Percentiles rank a stretch among this genome's conserved stretches.
Evolutionary conservation across 2,113 vertebrate genomes (phyloP).

Genomic region (Colinus virginianus): DNA sequence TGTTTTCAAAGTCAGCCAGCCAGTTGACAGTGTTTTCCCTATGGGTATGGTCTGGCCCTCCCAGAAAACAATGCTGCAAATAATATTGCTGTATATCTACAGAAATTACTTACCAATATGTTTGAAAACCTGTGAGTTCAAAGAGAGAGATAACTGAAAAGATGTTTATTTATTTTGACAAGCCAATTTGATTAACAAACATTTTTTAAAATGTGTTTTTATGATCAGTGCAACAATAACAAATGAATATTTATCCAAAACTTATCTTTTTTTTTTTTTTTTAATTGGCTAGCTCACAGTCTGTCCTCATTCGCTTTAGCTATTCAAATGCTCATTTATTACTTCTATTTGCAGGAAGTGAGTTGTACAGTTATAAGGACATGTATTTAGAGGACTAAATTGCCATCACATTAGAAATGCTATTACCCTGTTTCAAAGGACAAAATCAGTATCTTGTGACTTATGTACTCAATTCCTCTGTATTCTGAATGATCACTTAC

Average conservation of each 20-base stretch:
- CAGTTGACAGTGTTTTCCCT: conserved; percentile 49
- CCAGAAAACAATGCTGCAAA: conserved; percentile 30
- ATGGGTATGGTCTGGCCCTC: background rate
- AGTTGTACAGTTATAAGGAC: background rate
- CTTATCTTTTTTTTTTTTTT: background rate
- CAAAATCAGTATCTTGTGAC: background rate
- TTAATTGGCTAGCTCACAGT: background rate
- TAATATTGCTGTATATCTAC: conserved; percentile 8
- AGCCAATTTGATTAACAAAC: background rate
- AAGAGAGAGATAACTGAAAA: background rate
- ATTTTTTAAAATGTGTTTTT: background rate
- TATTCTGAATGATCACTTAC: background rate
- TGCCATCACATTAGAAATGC: background rate
- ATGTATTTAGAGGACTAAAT: background rate
- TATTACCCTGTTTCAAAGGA: background rate
- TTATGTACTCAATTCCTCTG: background rate
- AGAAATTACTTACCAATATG: background rate
- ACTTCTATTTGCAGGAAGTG: background rate
- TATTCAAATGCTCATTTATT: background rate
- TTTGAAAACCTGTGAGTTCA: background rate
- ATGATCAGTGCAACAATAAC: background rate
- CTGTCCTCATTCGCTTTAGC: background rate
- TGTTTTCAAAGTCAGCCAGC: conserved; percentile 38
- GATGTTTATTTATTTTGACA: background rate
- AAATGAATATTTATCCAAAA: background rate